These are phyloP conservation scores for Beroe ovata DNA, from an alignment of 37 sponge, comb jelly and placozoan species.

Conservation along the genomic window DNA sequence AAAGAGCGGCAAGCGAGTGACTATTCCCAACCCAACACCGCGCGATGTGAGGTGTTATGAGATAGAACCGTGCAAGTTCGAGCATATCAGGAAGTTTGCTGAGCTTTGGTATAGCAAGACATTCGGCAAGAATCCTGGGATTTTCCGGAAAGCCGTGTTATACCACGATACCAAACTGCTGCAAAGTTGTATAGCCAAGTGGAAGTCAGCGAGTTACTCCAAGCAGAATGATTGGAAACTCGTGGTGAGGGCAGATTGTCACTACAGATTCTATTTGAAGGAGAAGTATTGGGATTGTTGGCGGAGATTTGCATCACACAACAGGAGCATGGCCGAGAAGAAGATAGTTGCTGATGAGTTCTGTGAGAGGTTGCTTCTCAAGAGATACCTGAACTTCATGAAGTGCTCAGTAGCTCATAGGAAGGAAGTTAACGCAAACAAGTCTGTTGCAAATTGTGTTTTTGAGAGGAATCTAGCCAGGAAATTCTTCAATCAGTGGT, in stretches of 20 bases:
- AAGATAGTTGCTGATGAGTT: neutral
- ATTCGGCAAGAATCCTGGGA: neutral
- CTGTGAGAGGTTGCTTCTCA: neutral
- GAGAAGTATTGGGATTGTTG: constrained; percentile 29
- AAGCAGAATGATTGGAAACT: constrained; percentile 63
- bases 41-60: neutral
- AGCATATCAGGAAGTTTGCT: neutral
- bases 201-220: neutral
- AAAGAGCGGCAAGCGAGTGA: neutral
- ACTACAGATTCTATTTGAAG: constrained; percentile 47
- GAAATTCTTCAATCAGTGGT: constrained; percentile 8
- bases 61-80: neutral
- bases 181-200: neutral
- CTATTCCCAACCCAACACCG: constrained; percentile 31
- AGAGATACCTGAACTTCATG: neutral
- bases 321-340: constrained; percentile 20
- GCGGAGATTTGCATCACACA: neutral
- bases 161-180: neutral
- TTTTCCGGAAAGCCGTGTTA: neutral
- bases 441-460: constrained; percentile 4
- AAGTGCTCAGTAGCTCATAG: neutral
- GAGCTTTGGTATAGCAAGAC: neutral
- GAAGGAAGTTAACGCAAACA: constrained; percentile 44
- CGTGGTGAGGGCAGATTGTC: constrained; percentile 55
- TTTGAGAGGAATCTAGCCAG: neutral